phyloP scores from a whole-genome alignment of 2,797 vertebrate species.

The Euthynnus affinis region DNA sequence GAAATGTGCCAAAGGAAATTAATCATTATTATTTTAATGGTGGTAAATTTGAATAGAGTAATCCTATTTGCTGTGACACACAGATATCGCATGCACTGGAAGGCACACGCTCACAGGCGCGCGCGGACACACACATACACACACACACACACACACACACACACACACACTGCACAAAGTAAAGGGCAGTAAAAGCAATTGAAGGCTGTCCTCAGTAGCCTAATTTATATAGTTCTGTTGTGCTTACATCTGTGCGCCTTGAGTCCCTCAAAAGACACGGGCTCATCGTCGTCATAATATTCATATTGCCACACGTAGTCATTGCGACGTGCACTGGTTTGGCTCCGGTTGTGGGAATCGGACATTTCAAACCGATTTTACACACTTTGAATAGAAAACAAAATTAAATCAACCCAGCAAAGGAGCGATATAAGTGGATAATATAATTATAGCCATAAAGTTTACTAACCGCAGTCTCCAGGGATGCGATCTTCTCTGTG shows the following conservation, averaged over 20 bases:
- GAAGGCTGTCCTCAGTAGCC: background rate
- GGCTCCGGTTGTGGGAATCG: conserved; percentile 76
- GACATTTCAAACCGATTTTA: conserved; percentile 67
- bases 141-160: conserved; percentile 1
- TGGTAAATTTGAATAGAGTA: background rate
- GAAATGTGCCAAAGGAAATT: background rate
- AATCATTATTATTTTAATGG: conserved; percentile 11
- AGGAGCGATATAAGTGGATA: background rate
- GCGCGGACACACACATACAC: background rate
- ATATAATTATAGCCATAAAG: background rate
- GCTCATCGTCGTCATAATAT: conserved; percentile 93
- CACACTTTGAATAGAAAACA: conserved; percentile 1
- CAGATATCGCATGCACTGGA: background rate
- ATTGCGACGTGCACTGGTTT: conserved; percentile 74
- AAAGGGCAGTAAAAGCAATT: background rate
- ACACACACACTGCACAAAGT: conserved; percentile 6
- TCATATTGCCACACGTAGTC: conserved; percentile 96
- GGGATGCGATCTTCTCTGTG: background rate
- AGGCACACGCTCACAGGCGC: background rate
- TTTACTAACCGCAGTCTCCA: conserved; percentile 35
- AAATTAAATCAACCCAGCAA: background rate
- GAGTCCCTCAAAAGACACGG: conserved; percentile 94
- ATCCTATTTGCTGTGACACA: background rate
- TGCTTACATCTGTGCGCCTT: conserved; percentile 92
- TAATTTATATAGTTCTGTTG: background rate